Base-by-base conservation (phyloP, 1,140 invertebrate species). In the Lanistes nyassanus region DNA sequence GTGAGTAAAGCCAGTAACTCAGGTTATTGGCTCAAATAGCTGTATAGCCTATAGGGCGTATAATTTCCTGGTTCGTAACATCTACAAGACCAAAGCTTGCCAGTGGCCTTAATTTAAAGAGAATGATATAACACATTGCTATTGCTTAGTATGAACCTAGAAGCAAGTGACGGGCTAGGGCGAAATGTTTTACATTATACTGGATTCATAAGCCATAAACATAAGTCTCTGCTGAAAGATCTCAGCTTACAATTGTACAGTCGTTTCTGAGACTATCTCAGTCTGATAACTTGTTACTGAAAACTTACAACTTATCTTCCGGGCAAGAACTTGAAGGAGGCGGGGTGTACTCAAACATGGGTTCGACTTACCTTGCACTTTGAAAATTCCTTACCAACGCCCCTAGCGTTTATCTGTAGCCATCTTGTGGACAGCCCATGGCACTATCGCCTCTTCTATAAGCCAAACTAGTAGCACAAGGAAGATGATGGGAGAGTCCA, bases 351-450 rank as follows among this genome's bases (percentile, higher is more conserved):
- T 42, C 3, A 13, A 26, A 56, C 29, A 65, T 19, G 2, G 34
- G 1, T 42, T 39, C 34, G 26, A 72, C 70, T 72, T 72, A 72
- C 70, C 70, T 16, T 39, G 53, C 26, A 56, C 21, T 29, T 37
- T 6, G 60, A 72, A 37, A 21, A 56, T 26, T 42, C 26, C 2
- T 31, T 6, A n/a, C 34, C 37, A 37, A 37, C 60, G 56, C 70
- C 37, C 39, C 29, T 42, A 72, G 34, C 70, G 70, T 56, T 72
- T 72, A 34, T 72, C 70, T 37, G 70, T 72, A 39, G 56, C 70
- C 70, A 72, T 72, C 23, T 62, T 37, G 55, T 56, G 56, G 53
- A 72, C 36, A 31, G 31, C 26, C 70, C 60, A 11, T 56, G 6
- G n/a, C 19, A 23, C 36, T 60, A 19, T 11, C 55, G 70, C 26